A percentile compares a stretch with the other conserved stretches of the same genome.
Evolutionary conservation across 2,888 invertebrate species (phyloP).

Genomic region (Cactoblastis cactorum): DNA sequence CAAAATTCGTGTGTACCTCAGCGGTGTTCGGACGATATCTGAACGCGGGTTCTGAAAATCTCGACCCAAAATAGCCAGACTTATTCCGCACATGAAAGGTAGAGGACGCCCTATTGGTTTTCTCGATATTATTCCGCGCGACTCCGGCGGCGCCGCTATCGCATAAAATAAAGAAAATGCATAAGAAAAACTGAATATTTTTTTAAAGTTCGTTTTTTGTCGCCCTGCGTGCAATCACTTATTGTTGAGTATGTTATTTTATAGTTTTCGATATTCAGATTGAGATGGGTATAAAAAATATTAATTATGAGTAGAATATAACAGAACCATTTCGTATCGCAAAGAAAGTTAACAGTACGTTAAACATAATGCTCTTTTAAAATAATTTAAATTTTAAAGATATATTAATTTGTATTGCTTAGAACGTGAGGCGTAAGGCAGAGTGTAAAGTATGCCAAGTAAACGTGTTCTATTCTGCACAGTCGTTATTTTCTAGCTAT

Average conservation of each 20-base stretch:
- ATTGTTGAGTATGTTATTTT: no score
- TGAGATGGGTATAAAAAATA: no score
- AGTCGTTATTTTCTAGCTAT: slow-evolving; percentile 4
- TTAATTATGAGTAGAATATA: no score
- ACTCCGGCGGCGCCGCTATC: slow-evolving; percentile 25
- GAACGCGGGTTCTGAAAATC: neutral
- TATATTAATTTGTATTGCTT: no score
- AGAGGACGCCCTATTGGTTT: slow-evolving; percentile 18
- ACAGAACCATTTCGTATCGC: no score
- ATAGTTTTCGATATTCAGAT: no score
- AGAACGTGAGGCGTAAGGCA: neutral
- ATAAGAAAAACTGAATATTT: neutral
- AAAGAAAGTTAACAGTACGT: no score
- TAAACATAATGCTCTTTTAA: no score
- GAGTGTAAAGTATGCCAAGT: neutral
- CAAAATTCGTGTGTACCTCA: neutral
- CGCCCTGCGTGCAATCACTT: no score
- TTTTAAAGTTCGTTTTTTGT: no score
- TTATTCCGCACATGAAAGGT: slow-evolving; percentile 13
- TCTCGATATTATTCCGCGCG: slow-evolving; percentile 19
- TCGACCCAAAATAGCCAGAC: slow-evolving; percentile 11
- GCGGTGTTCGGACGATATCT: neutral
- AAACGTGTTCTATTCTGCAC: slow-evolving; percentile 23
- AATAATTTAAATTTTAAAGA: no score
- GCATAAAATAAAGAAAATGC: neutral